Percentiles rank a stretch among this genome's conserved stretches.
These are phyloP conservation scores for Trissoscelio sp. DNA, from an alignment of 2,888 invertebrate genomes.

Conservation along the genomic window DNA sequence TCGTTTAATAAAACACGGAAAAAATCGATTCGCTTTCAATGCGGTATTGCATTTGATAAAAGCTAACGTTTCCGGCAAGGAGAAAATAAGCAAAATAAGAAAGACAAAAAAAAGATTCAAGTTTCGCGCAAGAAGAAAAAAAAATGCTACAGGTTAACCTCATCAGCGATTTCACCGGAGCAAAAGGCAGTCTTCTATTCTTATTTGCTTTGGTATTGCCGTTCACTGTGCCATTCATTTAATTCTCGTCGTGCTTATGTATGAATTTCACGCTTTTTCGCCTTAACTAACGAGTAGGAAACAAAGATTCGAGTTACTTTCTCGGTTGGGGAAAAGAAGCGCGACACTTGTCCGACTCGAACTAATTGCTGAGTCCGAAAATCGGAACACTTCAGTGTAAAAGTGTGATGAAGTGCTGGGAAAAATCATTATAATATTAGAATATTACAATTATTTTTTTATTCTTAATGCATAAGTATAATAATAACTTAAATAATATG, in stretches of 20 bases:
- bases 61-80: slow-evolving; percentile 40
- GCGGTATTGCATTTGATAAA: slow-evolving; percentile 39
- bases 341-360: not conserved
- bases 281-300: slow-evolving; percentile 54
- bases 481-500: too few species aligned
- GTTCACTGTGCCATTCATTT: slow-evolving; percentile 47
- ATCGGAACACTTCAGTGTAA: not conserved
- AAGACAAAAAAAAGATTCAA: slow-evolving; percentile 11
- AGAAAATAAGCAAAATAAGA: slow-evolving; percentile 39
- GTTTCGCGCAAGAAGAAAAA: not conserved
- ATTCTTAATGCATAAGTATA: too few species aligned
- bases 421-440: too few species aligned
- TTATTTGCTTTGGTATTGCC: slow-evolving; percentile 23
- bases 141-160: slow-evolving; percentile 52
- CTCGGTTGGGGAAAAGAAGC: slow-evolving; percentile 34
- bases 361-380: not conserved
- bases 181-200: slow-evolving; percentile 45
- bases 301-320: slow-evolving; percentile 50
- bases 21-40: slow-evolving; percentile 41
- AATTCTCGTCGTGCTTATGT: slow-evolving; percentile 40
- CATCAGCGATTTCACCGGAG: slow-evolving; percentile 57
- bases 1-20: slow-evolving; percentile 37
- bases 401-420: not conserved
- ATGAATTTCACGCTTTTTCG: slow-evolving; percentile 63
- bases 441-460: too few species aligned